Conservation (phyloP, 2,113 vertebrate species). For the Mesoclemmys tuberculata region DNA sequence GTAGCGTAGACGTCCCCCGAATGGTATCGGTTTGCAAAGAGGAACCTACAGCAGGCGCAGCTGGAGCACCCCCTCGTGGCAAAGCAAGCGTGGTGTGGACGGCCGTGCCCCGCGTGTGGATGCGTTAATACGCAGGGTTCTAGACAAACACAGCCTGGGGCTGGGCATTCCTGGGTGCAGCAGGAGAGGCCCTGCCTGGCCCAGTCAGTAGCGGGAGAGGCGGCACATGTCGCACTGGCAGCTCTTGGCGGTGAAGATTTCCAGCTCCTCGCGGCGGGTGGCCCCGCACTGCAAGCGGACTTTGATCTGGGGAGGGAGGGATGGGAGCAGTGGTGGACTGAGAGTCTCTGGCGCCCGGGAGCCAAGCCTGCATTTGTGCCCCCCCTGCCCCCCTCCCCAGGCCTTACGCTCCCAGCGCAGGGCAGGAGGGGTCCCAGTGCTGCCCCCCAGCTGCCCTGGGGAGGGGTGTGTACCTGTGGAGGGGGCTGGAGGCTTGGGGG, state of each 20-base stretch:
- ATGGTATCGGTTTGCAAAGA: not conserved
- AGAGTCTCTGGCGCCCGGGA: no score
- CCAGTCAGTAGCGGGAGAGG: conserved; percentile 83
- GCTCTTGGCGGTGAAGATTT: conserved; percentile 84
- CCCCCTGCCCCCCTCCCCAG: no score
- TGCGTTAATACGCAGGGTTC: not conserved
- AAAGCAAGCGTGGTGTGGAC: not conserved
- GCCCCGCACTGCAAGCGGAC: conserved; percentile 84
- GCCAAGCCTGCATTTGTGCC: no score
- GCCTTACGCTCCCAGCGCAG: no score
- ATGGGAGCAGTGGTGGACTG: no score
- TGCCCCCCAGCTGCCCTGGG: no score
- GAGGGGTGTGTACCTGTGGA: no score
- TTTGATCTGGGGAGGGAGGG: conserved; percentile 78
- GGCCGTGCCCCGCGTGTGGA: not conserved
- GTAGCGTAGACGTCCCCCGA: no score
- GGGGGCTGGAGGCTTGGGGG: no score
- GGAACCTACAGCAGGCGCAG: not conserved
- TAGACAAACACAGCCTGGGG: not conserved
- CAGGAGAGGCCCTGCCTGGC: not conserved
- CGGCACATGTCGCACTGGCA: conserved; percentile 91
- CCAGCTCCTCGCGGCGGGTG: conserved; percentile 79
- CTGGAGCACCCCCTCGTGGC: not conserved
- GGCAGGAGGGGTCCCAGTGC: no score
- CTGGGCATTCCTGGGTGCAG: not conserved